A percentile compares a stretch with the other conserved stretches of the same genome.
Evolutionary conservation across 2,888 invertebrate genomes (phyloP).

Genomic region (Ichneumon xanthorius): DNA sequence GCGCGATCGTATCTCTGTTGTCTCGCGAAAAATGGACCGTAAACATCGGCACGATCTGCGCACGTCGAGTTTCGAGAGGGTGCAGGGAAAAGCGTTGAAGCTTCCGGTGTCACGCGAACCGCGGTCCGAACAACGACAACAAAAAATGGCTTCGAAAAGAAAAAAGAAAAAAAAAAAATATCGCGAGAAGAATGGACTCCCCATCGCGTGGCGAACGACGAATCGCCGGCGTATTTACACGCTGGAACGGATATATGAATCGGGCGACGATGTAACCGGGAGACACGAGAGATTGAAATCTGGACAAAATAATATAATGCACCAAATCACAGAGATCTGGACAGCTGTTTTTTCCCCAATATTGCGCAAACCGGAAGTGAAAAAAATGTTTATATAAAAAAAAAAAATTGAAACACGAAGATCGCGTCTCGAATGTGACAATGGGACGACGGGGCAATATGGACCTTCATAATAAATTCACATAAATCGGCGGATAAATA

Average conservation of each 20-base stretch:
- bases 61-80: constrained; percentile 28
- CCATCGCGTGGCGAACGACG: neutral
- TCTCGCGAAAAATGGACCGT: constrained; percentile 72
- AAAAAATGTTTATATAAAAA: neutral
- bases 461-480: no score
- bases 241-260: constrained; percentile 56
- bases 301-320: constrained; percentile 54
- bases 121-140: neutral
- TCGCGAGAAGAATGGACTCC: constrained; percentile 25
- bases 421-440: neutral
- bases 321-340: neutral
- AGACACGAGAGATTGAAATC: constrained; percentile 61
- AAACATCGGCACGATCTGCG: constrained; percentile 64
- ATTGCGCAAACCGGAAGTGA: neutral
- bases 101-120: constrained; percentile 57
- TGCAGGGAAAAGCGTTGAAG: constrained; percentile 34
- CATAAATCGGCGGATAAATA: no score
- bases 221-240: constrained; percentile 25
- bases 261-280: constrained; percentile 39
- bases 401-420: neutral
- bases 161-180: constrained; percentile 18
- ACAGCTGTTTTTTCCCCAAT: neutral
- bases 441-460: neutral
- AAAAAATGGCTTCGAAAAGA: neutral
- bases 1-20: constrained; percentile 41